Base-by-base conservation (phyloP, 2,888 invertebrate species). In the Macroteleia sp. region DNA sequence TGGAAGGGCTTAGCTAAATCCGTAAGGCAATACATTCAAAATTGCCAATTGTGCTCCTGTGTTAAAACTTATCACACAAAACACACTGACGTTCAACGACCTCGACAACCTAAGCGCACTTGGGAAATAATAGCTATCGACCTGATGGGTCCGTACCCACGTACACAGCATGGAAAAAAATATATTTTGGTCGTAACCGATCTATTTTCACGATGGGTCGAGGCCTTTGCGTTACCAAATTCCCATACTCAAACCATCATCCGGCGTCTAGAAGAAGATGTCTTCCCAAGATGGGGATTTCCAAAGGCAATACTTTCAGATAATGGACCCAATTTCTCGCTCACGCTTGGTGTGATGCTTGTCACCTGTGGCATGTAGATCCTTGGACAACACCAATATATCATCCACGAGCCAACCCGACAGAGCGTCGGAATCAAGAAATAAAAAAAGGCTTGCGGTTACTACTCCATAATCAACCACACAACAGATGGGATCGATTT, bases 141-240 rank as follows among this genome's bases (percentile, higher is more conserved):
- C 48, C 30, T 79, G 1, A 79, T 81, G 81, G 81, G 81, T 1
- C 79, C 79, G 0, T 82, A 82, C 28, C 81, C 81, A 2, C 34
- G 61, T 1, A 70, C 57, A 1, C 39, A 20, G 1, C 14, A 32
- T n/a, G 71, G 74, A 20, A 57, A 67, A 36, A 44, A 44, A 1
- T 76, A 57, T 44, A 46, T 83, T 10, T 56, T 83, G 19, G 84
- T 84, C 0, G 44, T 82, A 0, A 83, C 80, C 3, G 82, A 84
- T 20, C 12, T 83, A 0, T 85, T 79, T 34, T 81, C 79, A 10
- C 59, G 76, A 16, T 86, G 85, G 82, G 70, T 78, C 0, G 84
- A 84, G 25, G 85, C 81, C 0, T 81, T 76, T 50, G 54, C 84
- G 1, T n/a, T 77, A 3, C 20, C 50, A 14, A 41, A 64, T 19